Evolutionary conservation across 1,140 invertebrate species (phyloP).

Genomic region (Zaprionus ornatus): DNA sequence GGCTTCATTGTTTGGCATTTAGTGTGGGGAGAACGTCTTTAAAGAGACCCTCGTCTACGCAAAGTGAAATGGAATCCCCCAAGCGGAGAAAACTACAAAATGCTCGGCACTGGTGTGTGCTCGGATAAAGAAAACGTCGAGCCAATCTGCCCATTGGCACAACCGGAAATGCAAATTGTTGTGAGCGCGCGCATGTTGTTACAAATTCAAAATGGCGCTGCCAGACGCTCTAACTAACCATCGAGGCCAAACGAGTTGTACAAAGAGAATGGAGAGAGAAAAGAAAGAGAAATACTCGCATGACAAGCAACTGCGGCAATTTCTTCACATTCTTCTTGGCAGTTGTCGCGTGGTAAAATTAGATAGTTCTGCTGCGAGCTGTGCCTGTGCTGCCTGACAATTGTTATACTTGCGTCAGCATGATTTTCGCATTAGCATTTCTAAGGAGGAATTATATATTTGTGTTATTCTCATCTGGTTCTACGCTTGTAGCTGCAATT

Average conservation of each 20-base stretch:
- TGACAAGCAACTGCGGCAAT: conserved; percentile 17
- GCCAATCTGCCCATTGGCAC: conserved; percentile 62
- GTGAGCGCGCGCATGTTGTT: conserved; percentile 72
- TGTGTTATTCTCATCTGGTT: neutral
- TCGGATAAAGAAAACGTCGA: conserved; percentile 8
- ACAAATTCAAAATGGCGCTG: conserved; percentile 77
- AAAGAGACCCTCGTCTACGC: conserved; percentile 47
- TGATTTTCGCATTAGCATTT: neutral
- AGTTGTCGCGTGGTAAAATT: conserved; percentile 22
- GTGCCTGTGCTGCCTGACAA: neutral
- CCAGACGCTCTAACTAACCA: conserved; percentile 64
- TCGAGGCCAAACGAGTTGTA: conserved; percentile 57
- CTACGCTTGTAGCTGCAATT: neutral
- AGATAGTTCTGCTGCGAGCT: conserved; percentile 14
- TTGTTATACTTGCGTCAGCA: neutral
- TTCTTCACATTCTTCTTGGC: conserved; percentile 18
- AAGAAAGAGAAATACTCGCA: conserved; percentile 9
- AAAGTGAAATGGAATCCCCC: conserved; percentile 70
- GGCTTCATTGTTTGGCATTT: conserved; percentile 32
- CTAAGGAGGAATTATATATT: neutral
- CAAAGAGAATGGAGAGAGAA: neutral
- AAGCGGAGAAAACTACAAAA: conserved; percentile 46
- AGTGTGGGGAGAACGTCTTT: conserved; percentile 41
- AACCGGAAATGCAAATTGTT: conserved; percentile 79
- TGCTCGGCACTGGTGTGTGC: conserved; percentile 17